Conservation (phyloP, 1,140 invertebrate species). For the Pentalonia nigronervosa region DNA sequence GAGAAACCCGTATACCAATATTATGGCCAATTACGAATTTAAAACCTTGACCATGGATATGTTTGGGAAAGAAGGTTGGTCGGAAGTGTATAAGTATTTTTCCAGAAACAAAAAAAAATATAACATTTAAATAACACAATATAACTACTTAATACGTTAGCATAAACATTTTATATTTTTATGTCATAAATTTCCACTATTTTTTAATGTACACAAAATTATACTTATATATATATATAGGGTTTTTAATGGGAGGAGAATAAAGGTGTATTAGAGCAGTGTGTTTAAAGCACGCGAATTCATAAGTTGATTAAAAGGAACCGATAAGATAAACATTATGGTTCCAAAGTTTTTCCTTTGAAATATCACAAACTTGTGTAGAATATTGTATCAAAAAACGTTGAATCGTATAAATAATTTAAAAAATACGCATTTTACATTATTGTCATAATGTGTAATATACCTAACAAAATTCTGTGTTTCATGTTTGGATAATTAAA, state of each 20-base stretch:
- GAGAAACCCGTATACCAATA: neutral
- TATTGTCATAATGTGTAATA: neutral
- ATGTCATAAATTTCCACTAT: neutral
- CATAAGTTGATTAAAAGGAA: neutral
- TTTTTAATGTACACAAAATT: neutral
- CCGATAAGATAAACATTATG: slow-evolving; percentile 12
- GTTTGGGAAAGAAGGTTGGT: neutral
- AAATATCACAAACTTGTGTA: neutral
- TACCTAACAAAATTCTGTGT: neutral
- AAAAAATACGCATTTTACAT: neutral
- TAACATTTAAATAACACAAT: neutral
- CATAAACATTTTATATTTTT: neutral
- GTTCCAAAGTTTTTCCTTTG: neutral
- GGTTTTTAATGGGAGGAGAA: neutral
- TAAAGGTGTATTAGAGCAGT: neutral
- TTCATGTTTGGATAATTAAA: neutral
- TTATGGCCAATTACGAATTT: neutral
- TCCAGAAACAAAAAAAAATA: neutral
- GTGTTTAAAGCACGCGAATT: neutral
- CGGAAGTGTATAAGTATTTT: neutral
- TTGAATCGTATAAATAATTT: neutral
- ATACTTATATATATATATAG: neutral
- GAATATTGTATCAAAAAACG: neutral
- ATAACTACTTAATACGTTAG: neutral
- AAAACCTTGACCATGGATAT: no score